A percentile compares a stretch with the other conserved stretches of the same genome.
These are phyloP conservation scores for Caenorhabditis sulstoni DNA, from an alignment of 2,888 invertebrate species.

Conservation along the genomic window DNA sequence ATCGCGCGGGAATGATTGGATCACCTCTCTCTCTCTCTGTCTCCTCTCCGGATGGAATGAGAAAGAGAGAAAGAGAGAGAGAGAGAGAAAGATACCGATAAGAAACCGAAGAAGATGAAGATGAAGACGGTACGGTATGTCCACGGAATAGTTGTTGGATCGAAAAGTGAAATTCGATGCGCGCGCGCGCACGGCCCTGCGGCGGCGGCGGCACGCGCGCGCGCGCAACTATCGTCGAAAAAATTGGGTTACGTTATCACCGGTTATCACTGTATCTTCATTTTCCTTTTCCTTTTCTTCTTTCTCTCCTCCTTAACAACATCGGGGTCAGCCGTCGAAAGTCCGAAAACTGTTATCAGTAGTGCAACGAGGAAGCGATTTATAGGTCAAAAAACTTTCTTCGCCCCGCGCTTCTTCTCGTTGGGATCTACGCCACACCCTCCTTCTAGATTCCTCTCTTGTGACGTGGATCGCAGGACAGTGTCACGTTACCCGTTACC, in stretches of 20 bases:
- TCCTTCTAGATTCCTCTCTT: not conserved
- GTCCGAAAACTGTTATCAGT: constrained; percentile 10
- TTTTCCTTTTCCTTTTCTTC: constrained; percentile 1
- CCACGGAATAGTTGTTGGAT: constrained; percentile 39
- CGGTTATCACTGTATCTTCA: constrained; percentile 16
- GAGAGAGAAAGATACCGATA: constrained; percentile 31
- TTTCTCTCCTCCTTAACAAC: too few relatives aligned
- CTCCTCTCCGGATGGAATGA: constrained; percentile 4
- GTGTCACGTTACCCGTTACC: not conserved
- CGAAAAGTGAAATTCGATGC: constrained; percentile 45
- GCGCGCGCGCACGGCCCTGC: constrained; percentile 1
- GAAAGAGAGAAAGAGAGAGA: too few relatives aligned
- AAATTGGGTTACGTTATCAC: constrained; percentile 62
- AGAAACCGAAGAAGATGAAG: constrained; percentile 28
- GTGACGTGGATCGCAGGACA: too few relatives aligned
- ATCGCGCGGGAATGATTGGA: constrained; percentile 54
- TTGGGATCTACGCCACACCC: too few relatives aligned
- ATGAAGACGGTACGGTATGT: constrained; percentile 18
- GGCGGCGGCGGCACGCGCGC: constrained; percentile 31
- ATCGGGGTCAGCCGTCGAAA: constrained; percentile 39
- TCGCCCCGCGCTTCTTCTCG: constrained; percentile 8
- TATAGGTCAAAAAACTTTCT: constrained; percentile 53
- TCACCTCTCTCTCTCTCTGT: constrained; percentile 13
- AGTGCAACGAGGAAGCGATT: constrained; percentile 17
- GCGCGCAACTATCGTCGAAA: constrained; percentile 32